Evolutionary conservation across 1,140 invertebrate species (phyloP).

Genomic region (Goniozus legneri): DNA sequence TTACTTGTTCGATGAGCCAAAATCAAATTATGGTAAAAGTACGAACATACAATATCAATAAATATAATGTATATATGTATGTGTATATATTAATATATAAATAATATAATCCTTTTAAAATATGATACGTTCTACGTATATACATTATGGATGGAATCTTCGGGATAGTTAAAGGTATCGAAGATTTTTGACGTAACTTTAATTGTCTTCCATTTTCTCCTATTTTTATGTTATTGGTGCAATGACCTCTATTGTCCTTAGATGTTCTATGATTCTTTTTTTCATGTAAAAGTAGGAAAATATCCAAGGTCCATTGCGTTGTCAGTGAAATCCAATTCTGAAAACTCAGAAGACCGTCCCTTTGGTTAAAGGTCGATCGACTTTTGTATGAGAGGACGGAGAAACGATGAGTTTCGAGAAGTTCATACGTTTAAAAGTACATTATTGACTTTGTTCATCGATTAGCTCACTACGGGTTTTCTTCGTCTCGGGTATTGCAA

Average conservation of each 20-base stretch:
- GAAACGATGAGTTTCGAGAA: constrained; percentile 27
- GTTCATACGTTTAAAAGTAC: background rate
- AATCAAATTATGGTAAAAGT: background rate
- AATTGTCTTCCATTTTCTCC: no score
- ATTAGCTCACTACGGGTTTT: background rate
- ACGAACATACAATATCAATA: constrained; percentile 26
- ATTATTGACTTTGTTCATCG: background rate
- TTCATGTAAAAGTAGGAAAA: constrained; percentile 42
- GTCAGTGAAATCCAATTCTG: background rate
- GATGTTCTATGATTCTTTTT: constrained; percentile 17
- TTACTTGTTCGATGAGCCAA: background rate
- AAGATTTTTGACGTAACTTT: constrained; percentile 23
- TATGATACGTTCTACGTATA: constrained; percentile 27
- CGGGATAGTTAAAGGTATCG: constrained; percentile 18
- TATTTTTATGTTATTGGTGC: no score
- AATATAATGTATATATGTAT: constrained; percentile 20
- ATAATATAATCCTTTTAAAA: constrained; percentile 28
- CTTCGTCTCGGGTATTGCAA: background rate
- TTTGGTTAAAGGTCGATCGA: constrained; percentile 14
- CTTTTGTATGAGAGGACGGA: constrained; percentile 35
- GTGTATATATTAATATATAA: constrained; percentile 30
- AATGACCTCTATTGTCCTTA: constrained; percentile 24
- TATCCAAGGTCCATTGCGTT: constrained; percentile 25
- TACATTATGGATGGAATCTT: constrained; percentile 31
- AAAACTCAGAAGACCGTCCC: constrained; percentile 9